phyloP scores from a whole-genome alignment of 2,113 vertebrate species.

The Tricholaema leucomelas region DNA sequence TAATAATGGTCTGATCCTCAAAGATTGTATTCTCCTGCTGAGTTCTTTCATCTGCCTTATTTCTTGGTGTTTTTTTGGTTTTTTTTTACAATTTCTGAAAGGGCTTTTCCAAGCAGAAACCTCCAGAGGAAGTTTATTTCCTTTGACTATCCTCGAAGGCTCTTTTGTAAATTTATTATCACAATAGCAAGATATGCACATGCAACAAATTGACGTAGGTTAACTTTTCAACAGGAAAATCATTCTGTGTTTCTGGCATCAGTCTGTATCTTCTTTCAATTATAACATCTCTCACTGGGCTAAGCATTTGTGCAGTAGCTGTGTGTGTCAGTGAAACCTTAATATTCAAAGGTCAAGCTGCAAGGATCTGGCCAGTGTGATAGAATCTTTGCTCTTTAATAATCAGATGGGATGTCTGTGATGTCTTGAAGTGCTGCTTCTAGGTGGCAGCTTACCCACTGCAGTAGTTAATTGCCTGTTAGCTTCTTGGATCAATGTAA shows the following conservation, averaged over 20 bases:
- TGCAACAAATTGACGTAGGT: slow-evolving; percentile 30
- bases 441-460: slow-evolving; percentile 53
- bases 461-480: slow-evolving; percentile 60
- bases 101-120: neutral
- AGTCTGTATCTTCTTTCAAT: slow-evolving; percentile 26
- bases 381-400: slow-evolving; percentile 53
- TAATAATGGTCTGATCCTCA: neutral
- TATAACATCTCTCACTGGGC: slow-evolving; percentile 46
- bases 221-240: slow-evolving; percentile 47
- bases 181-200: slow-evolving; percentile 18
- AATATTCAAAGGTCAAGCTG: slow-evolving; percentile 63
- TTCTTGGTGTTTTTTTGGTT: too few species aligned
- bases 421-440: slow-evolving; percentile 47
- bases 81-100: too few species aligned
- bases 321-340: neutral
- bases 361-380: slow-evolving; percentile 9
- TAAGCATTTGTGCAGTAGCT: slow-evolving; percentile 27
- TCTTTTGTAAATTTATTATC: slow-evolving; percentile 49
- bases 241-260: neutral
- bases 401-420: slow-evolving; percentile 50
- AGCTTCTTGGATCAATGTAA: slow-evolving; percentile 55
- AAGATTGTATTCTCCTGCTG: neutral
- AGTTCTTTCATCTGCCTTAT: neutral
- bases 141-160: neutral
- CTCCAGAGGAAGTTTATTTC: neutral